Evolutionary conservation across 2,113 vertebrate species (phyloP).

Genomic region (Excalfactoria chinensis): DNA sequence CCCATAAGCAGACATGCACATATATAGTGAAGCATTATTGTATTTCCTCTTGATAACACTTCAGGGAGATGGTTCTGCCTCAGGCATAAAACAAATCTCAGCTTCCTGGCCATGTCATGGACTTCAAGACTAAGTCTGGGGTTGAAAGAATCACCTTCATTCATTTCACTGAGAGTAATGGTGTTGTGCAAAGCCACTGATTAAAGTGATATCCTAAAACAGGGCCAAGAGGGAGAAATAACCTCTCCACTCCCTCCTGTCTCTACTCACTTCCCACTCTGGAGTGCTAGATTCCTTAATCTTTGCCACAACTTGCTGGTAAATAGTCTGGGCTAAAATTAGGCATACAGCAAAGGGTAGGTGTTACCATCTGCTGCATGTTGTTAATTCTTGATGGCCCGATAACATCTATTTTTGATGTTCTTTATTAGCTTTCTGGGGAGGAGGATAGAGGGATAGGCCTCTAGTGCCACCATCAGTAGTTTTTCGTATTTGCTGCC

Average conservation of each 20-base stretch:
- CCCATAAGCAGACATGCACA: not conserved
- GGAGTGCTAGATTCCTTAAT: not conserved
- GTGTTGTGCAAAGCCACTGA: not conserved
- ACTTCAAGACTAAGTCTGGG: not conserved
- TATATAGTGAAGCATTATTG: accelerated
- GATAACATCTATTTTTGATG: slow-evolving; percentile 52
- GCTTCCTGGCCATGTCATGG: not conserved
- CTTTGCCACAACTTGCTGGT: slow-evolving; percentile 58
- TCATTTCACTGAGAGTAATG: not conserved
- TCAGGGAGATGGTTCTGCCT: not conserved
- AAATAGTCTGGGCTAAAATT: slow-evolving; percentile 67
- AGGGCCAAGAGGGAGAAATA: not conserved
- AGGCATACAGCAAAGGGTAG: slow-evolving; percentile 44
- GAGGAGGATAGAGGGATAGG: slow-evolving; percentile 25
- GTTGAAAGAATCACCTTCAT: not conserved
- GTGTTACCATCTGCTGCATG: slow-evolving; percentile 65
- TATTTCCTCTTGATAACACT: not conserved
- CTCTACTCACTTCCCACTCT: not conserved
- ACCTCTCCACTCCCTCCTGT: not conserved
- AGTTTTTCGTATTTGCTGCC: slow-evolving; percentile 11
- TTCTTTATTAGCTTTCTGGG: slow-evolving; percentile 37
- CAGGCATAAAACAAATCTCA: not conserved
- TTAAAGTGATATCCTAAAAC: not conserved
- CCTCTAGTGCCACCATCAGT: slow-evolving; percentile 66
- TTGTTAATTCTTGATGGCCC: slow-evolving; percentile 59